A percentile compares a stretch with the other conserved stretches of the same genome.
phyloP scores from a whole-genome alignment of 2,888 invertebrate genomes.

The Brassicogethes aeneus region DNA sequence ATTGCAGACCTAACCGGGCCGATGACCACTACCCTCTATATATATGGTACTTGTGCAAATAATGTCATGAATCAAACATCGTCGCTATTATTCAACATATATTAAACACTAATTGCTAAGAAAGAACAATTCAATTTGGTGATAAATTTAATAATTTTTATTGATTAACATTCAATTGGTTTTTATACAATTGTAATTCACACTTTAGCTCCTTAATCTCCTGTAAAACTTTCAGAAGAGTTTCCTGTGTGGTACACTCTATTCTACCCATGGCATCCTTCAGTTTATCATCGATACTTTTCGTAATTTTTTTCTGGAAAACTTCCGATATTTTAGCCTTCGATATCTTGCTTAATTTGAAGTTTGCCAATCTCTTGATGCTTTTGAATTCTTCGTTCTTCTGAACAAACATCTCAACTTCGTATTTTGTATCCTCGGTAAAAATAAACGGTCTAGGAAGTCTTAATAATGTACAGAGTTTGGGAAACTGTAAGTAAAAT shows the following conservation, averaged over 20 bases:
- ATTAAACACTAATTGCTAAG: no score
- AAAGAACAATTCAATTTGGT: no score
- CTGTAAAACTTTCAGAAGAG: no score
- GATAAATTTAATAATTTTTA: background rate
- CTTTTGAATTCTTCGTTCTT: background rate
- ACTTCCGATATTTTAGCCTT: background rate
- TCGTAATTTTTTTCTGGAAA: background rate
- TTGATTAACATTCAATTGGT: background rate
- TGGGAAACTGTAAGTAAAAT: background rate
- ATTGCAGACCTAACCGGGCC: no score
- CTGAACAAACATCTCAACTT: background rate
- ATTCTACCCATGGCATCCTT: background rate
- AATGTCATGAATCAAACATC: no score
- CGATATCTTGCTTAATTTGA: background rate
- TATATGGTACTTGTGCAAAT: no score
- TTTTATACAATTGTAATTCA: no score
- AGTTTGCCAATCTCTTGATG: background rate
- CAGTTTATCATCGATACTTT: background rate
- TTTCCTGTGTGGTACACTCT: no score
- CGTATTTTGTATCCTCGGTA: background rate
- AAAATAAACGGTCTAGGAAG: background rate
- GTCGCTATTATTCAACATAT: no score
- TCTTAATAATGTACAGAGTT: background rate
- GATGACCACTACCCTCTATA: no score
- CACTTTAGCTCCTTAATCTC: no score